Conservation (phyloP, 2,888 invertebrate species). For the Xiphydria camelus region DNA sequence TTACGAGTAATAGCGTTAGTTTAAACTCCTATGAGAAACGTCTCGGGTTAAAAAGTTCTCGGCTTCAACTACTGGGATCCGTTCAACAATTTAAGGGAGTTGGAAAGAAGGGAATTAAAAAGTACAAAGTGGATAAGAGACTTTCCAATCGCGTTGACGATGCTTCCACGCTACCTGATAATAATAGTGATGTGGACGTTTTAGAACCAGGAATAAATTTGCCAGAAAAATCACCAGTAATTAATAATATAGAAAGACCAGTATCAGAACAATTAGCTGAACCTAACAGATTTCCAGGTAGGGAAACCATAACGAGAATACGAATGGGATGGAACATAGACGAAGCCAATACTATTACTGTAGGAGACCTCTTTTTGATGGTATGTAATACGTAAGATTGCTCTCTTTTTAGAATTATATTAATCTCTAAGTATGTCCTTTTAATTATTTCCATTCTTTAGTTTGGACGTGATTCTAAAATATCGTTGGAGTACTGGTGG, state of each 20-base stretch:
- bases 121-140: slow-evolving; percentile 53
- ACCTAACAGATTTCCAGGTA: slow-evolving; percentile 51
- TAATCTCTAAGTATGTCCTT: slow-evolving; percentile 4
- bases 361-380: slow-evolving; percentile 90
- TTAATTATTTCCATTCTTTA: slow-evolving; percentile 45
- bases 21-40: slow-evolving; percentile 77
- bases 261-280: slow-evolving; percentile 31
- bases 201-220: slow-evolving; percentile 57
- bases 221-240: slow-evolving; percentile 59
- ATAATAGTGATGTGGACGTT: slow-evolving; percentile 63
- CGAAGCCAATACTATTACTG: slow-evolving; percentile 77
- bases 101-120: slow-evolving; percentile 54
- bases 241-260: slow-evolving; percentile 30
- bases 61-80: slow-evolving; percentile 58
- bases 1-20: slow-evolving; percentile 78
- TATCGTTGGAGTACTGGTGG: slow-evolving; percentile 83
- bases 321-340: slow-evolving; percentile 75
- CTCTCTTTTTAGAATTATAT: slow-evolving; percentile 8
- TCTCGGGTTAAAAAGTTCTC: slow-evolving; percentile 63
- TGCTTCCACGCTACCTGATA: slow-evolving; percentile 53
- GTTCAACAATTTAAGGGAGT: slow-evolving; percentile 51
- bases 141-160: slow-evolving; percentile 32
- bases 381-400: slow-evolving; percentile 56
- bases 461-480: slow-evolving; percentile 75
- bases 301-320: slow-evolving; percentile 55